Conservation (phyloP, 2,113 vertebrate species). For the Diadophis punctatus region DNA sequence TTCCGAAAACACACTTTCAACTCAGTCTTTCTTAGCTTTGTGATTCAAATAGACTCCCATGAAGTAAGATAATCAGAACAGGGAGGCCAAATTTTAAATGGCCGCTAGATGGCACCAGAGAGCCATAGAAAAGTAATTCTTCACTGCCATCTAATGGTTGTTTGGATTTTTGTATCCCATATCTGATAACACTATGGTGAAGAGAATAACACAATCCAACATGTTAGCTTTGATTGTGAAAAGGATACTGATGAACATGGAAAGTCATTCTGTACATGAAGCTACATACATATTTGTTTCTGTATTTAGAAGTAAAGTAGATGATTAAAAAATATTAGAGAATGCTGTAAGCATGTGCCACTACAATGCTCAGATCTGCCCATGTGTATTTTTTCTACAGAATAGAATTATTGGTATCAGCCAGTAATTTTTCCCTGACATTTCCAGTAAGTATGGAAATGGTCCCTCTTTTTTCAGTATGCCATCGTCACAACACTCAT, state of each 20-base stretch:
- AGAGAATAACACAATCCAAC: not conserved
- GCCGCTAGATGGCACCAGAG: no score
- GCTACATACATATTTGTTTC: not conserved
- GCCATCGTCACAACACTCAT: conserved; percentile 27
- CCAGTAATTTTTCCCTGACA: conserved; percentile 30
- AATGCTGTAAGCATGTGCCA: not conserved
- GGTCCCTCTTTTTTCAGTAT: conserved; percentile 29
- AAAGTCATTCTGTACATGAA: not conserved
- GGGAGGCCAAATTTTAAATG: no score
- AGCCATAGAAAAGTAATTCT: no score
- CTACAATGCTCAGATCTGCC: not conserved
- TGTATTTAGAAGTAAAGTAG: not conserved
- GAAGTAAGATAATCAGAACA: no score
- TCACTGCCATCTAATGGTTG: no score
- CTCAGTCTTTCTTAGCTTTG: no score
- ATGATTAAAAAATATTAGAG: not conserved
- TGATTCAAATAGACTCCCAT: no score
- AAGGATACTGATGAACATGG: not conserved
- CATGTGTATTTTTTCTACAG: not conserved
- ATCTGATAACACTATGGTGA: not conserved
- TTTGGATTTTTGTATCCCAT: no score
- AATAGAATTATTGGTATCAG: not conserved
- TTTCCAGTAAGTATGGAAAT: conserved; percentile 32
- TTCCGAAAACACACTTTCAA: no score
- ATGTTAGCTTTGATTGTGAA: not conserved